phyloP scores from a whole-genome alignment of 2,888 invertebrate species.

The Melipona bicolor region DNA sequence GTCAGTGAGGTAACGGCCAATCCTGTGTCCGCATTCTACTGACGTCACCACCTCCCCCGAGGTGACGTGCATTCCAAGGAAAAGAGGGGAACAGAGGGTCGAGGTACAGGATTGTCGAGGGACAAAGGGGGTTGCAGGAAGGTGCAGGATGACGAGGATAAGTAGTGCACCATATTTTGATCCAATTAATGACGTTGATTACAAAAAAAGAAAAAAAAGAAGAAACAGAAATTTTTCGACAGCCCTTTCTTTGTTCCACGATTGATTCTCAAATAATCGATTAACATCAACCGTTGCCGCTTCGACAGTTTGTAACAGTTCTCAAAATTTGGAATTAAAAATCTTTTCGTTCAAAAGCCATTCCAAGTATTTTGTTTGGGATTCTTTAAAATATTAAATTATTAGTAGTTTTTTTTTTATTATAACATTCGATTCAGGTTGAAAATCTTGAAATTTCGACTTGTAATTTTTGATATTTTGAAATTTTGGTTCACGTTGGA shows the following conservation, averaged over 20 bases:
- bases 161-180: conserved; percentile 78
- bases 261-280: background rate
- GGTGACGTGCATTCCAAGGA: conserved; percentile 80
- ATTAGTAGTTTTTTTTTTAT: background rate
- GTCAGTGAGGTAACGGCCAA: conserved; percentile 80
- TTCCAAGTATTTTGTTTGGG: background rate
- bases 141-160: conserved; percentile 67
- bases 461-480: background rate
- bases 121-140: conserved; percentile 58
- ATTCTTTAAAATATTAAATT: background rate
- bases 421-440: background rate
- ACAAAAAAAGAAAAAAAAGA: background rate
- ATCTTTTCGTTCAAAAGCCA: background rate
- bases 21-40: conserved; percentile 75
- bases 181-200: conserved; percentile 78
- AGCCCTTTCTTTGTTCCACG: background rate
- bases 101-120: conserved; percentile 61
- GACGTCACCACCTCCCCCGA: conserved; percentile 81
- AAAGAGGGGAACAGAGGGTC: conserved; percentile 66
- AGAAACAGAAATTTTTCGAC: conserved; percentile 59
- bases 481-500: conserved; percentile 22
- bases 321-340: background rate
- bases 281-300: too few species aligned
- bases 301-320: background rate
- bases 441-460: background rate